Evolutionary conservation across 2,113 vertebrate species (phyloP).

Genomic region (Phylloscopus trochilus): DNA sequence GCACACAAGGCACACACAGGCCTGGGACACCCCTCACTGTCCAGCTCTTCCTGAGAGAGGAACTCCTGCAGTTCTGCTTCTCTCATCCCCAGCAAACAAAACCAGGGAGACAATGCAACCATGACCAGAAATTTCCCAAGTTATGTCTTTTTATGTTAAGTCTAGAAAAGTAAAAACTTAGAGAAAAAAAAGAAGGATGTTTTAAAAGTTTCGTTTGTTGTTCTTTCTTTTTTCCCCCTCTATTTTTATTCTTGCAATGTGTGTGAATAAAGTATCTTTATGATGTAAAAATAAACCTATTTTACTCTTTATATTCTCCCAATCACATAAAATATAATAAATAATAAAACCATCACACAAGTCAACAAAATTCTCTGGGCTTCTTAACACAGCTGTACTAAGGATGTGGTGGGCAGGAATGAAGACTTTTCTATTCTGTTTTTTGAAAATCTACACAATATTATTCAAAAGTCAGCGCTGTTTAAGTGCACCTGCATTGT

Average conservation of each 20-base stretch:
- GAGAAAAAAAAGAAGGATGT: no score
- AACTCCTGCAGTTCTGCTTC: not conserved
- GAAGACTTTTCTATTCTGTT: not conserved
- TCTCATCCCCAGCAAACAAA: not conserved
- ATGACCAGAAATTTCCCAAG: not conserved
- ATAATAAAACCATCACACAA: not conserved
- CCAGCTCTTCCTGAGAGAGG: not conserved
- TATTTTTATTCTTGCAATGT: no score
- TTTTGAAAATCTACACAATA: not conserved
- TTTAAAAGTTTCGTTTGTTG: no score
- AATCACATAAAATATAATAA: no score
- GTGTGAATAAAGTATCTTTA: no score
- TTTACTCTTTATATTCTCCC: no score
- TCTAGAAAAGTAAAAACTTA: no score
- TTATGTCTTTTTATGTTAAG: not conserved
- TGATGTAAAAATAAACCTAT: no score
- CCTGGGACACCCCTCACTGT: not conserved
- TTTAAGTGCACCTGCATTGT: not conserved
- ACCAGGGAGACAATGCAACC: not conserved
- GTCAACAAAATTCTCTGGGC: not conserved
- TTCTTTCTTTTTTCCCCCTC: no score
- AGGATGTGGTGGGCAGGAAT: not conserved
- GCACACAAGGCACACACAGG: no score
- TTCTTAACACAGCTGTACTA: not conserved
- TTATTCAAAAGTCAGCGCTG: not conserved